Evolutionary conservation across 2,113 vertebrate species (phyloP), one percentile per base, ranked within the genome.

Genomic region (Galeopterus variegatus): DNA sequence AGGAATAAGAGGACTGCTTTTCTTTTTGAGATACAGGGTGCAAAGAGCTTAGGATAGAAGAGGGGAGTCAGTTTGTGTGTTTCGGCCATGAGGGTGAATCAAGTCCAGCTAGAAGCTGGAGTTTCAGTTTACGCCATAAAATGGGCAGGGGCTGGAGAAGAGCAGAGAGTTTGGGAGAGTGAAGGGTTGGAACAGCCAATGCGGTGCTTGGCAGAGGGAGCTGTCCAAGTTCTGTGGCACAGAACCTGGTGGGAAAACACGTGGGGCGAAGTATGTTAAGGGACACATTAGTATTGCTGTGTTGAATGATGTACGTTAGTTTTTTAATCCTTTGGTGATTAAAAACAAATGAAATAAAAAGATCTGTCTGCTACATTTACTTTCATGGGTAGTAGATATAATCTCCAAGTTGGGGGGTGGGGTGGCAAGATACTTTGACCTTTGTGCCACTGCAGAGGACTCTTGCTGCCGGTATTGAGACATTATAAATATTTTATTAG

Each of bases 401-500:
- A 36, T 69, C 45, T 75, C 26, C 21, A 7, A 4, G 31, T 14
- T 33, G 56, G 45, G 69, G 5, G 10, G 3, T n/a, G 28, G 13
- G 36, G 23, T 21, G 31, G 6, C 15, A 28, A 33, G 52, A 26
- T 6, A 12, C 48, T 67, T 67, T 93, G 90, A 79, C 72, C 73
- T 94, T 86, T 48, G 70, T 75, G 69, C 64, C 33, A 3, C n/a
- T 48, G 48, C 12, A n/a, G 90, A 94, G 72, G 72, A 26, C 23
- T 56, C 89, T 69, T 64, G 69, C 64, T 93, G 67, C 65, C 79
- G 14, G 31, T 52, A 62, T 64, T 14, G 79, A 91, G 56, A 62
- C 19, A 52, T 7, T 86, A 76, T 97, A 62, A 90, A 85, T 91
- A 83, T 95, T 73, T 88, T 83, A 82, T 33, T 79, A 95, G 75